phyloP scores from a whole-genome alignment of 2,113 vertebrate genomes.

The Eupsittula cactorum region DNA sequence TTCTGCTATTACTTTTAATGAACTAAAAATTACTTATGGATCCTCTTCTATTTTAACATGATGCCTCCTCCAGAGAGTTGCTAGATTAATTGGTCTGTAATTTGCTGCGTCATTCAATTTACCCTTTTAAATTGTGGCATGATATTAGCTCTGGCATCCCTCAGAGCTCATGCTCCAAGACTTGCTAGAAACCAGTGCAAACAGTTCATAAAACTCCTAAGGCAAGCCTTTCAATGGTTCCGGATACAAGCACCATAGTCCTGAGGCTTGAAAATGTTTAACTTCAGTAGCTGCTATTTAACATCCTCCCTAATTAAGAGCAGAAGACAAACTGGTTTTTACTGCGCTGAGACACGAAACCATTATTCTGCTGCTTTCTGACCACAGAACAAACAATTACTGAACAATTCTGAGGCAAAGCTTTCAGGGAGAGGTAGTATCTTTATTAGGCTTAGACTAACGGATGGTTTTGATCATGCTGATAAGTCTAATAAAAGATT shows the following conservation, averaged over 20 bases:
- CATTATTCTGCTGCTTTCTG: neutral
- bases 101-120: conserved; percentile 24
- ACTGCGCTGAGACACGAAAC: neutral
- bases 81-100: conserved; percentile 27
- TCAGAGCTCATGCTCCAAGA: neutral
- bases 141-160: neutral
- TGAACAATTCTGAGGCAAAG: neutral
- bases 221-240: neutral
- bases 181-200: neutral
- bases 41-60: neutral
- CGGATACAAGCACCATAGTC: neutral
- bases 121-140: conserved; percentile 5
- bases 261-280: neutral
- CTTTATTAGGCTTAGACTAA: neutral
- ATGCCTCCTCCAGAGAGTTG: neutral
- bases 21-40: neutral
- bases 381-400: neutral
- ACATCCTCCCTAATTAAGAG: neutral
- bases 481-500: neutral
- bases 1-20: neutral
- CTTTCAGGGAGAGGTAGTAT: neutral
- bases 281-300: neutral
- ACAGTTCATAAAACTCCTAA: conserved; percentile 16
- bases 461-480: neutral
- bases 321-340: neutral